Evolutionary conservation across 2,888 invertebrate genomes (phyloP).

Genomic region (Eupithecia exiguata): DNA sequence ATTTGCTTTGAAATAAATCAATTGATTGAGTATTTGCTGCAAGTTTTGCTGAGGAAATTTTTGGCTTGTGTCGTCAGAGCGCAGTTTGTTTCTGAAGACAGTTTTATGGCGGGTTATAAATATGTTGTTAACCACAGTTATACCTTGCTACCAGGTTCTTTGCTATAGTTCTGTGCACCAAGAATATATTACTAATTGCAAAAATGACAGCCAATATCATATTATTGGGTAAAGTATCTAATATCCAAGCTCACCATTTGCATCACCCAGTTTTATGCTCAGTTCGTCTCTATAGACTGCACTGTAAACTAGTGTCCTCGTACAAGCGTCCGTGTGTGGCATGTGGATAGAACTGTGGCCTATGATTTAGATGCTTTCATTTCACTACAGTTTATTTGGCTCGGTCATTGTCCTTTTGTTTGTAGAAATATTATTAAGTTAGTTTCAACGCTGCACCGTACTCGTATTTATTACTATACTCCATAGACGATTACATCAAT

Average conservation of each 20-base stretch:
- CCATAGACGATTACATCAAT: no score
- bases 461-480: neutral
- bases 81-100: no score
- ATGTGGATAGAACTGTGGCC: conserved; percentile 71
- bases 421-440: neutral
- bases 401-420: conserved; percentile 31
- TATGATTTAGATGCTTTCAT: conserved; percentile 76
- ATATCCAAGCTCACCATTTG: neutral
- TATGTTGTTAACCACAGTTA: no score
- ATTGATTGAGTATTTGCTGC: neutral
- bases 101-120: no score
- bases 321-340: conserved; percentile 53
- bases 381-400: conserved; percentile 67
- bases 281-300: neutral
- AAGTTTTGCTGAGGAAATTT: neutral
- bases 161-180: no score
- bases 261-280: neutral
- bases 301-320: neutral
- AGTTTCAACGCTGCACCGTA: neutral
- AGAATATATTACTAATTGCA: no score
- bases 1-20: neutral
- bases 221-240: no score
- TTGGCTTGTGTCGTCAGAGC: neutral
- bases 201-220: no score
- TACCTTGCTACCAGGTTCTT: no score